A percentile compares a stretch with the other conserved stretches of the same genome.
Conservation (phyloP, 2,797 vertebrate species). For the Hapalemur alaotrensis region DNA sequence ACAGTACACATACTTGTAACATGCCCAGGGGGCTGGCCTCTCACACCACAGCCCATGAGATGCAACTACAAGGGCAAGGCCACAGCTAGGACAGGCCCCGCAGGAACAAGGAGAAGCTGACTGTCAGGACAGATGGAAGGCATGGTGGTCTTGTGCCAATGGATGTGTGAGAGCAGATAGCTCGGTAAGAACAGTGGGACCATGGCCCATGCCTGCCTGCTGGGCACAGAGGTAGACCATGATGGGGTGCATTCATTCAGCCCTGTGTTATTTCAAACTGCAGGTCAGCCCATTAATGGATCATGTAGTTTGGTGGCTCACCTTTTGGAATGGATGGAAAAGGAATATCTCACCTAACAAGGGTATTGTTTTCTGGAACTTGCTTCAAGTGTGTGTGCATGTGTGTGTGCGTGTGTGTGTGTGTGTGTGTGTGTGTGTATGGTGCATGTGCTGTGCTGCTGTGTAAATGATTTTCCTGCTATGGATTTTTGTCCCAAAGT, state of each 20-base stretch:
- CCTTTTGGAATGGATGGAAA: background rate
- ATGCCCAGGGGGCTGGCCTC: background rate
- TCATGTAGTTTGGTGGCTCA: background rate
- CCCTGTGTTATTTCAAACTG: background rate
- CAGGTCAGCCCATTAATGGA: background rate
- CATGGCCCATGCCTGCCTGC: background rate
- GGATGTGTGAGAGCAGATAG: background rate
- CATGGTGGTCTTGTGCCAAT: background rate
- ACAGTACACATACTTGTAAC: background rate
- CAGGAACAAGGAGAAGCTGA: background rate
- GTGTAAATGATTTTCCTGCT: background rate
- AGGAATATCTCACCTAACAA: background rate
- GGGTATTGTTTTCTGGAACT: background rate
- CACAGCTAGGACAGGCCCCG: background rate
- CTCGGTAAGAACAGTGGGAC: background rate
- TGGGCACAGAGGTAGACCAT: background rate
- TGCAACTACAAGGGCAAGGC: background rate
- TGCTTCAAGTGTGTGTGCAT: background rate
- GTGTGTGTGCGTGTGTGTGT: background rate
- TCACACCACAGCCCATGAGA: background rate
- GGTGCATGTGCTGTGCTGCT: background rate
- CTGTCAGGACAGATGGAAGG: background rate
- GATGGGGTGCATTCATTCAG: accelerated
- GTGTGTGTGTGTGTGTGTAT: too few species aligned
- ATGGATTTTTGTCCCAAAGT: background rate